phyloP scores from a whole-genome alignment of 2,797 vertebrate species.

The Oreochromis mossambicus region DNA sequence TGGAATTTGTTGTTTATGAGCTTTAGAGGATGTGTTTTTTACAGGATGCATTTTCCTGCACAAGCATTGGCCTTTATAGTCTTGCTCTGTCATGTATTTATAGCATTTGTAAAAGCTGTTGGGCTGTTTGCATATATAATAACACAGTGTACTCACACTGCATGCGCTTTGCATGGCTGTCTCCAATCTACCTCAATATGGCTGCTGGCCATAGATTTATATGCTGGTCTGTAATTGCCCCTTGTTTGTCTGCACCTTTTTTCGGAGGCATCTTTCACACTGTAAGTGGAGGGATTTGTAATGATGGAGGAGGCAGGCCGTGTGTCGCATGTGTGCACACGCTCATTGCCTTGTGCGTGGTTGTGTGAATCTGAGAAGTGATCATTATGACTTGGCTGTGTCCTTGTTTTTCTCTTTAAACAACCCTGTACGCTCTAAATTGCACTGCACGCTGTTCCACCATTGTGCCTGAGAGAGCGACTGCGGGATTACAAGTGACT shows the following conservation, averaged over 20 bases:
- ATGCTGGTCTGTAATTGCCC: slow-evolving; percentile 32
- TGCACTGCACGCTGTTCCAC: slow-evolving; percentile 8
- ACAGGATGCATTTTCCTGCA: background rate
- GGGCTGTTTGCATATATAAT: slow-evolving; percentile 53
- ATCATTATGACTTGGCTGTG: slow-evolving; percentile 46
- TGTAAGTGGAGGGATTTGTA: slow-evolving; percentile 31
- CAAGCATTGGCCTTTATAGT: slow-evolving; percentile 14
- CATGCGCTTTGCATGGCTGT: slow-evolving; percentile 9
- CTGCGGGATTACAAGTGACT: slow-evolving; percentile 16
- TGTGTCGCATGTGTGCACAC: background rate
- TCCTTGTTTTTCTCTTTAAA: slow-evolving; percentile 53
- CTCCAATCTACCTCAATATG: slow-evolving; percentile 14
- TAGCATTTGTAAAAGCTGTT: slow-evolving; percentile 43
- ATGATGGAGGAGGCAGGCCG: background rate
- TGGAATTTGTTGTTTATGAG: slow-evolving; percentile 9
- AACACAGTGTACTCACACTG: slow-evolving; percentile 19
- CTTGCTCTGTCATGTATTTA: slow-evolving; percentile 33
- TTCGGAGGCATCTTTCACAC: slow-evolving; percentile 10
- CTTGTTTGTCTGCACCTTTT: slow-evolving; percentile 53
- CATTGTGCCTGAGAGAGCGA: slow-evolving; percentile 21
- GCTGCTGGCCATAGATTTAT: slow-evolving; percentile 38
- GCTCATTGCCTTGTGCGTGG: background rate
- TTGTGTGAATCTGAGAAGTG: slow-evolving; percentile 4
- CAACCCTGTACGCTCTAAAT: slow-evolving; percentile 30
- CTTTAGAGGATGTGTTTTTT: slow-evolving; percentile 6